Base-by-base conservation (phyloP, 1,140 invertebrate genomes). In the Heliconius hewitsoni region DNA sequence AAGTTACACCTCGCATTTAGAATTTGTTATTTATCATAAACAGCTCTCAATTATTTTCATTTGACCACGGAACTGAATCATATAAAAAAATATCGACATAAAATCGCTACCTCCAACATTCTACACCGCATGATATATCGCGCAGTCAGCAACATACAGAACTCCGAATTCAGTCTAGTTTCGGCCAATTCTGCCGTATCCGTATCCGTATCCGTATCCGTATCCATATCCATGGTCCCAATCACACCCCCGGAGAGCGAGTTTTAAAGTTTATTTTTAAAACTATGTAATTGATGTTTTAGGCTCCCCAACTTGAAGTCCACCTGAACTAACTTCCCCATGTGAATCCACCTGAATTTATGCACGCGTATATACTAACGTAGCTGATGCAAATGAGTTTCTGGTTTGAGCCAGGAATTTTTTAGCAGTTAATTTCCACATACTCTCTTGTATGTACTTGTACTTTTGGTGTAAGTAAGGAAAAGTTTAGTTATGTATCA, bases 211-310 rank as follows among this genome's bases (percentile, higher is more conserved):
- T 66, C 70, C 46, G 30, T 46, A 77, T 77, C 76, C 57, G 57
- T 66, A 66, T 66, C 76, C 60, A 23, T 66, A 66, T 66, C 60
- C 60, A 66, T 30, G 60, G 60, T 66, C 27, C 77, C 77, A 74
- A 78, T 78, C 77, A 78, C 50, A 78, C 71, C 72, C 77, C 37
- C 30, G 55, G 72, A 42, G 77, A 78, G 52, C 50, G 9, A 71
- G 72, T 73, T 73, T 77, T 74, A 78, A 78, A 78, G 77, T 74
- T 78, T 78, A 78, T 78, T 78, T 78, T 78, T 78, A 78, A 78
- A 78, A 78, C 77, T 73, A 78, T 34, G 55, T 78, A 78, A 78
- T 78, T 66, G 77, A 78, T 78, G 77, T 74, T 78, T 78, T 78
- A 39, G 77, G 74, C 30, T 74, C 55, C 46, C 23, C 77, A 39